Conservation (phyloP, 1,140 invertebrate genomes). For the Drosophila baimaii region DNA sequence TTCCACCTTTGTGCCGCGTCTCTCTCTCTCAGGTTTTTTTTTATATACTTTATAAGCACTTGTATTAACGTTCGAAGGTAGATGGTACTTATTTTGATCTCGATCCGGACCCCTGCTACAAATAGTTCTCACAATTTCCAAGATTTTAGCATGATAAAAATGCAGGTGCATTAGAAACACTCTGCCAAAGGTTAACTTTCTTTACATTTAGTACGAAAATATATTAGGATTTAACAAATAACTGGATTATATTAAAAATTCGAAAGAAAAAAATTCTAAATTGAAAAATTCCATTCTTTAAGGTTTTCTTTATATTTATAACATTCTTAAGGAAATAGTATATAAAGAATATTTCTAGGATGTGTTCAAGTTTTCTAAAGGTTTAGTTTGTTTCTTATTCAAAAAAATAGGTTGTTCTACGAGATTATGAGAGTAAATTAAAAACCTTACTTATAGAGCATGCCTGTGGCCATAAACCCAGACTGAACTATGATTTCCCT, state of each 20-base stretch:
- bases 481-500: slow-evolving; percentile 11
- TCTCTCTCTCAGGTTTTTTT: not conserved
- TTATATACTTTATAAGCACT: slow-evolving; percentile 9
- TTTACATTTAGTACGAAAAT: no score
- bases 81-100: slow-evolving; percentile 19
- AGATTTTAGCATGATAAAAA: not conserved
- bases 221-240: no score
- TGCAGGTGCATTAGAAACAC: not conserved
- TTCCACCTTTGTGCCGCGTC: slow-evolving; percentile 15
- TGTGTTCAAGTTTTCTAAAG: not conserved
- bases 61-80: slow-evolving; percentile 16
- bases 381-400: no score
- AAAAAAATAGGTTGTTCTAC: no score
- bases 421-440: no score
- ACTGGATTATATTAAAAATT: no score
- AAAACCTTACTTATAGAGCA: not conserved
- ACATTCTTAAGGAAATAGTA: not conserved
- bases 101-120: slow-evolving; percentile 4
- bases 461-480: slow-evolving; percentile 3
- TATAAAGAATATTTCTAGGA: not conserved
- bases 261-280: no score
- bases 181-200: no score
- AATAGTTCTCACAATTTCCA: slow-evolving; percentile 11
- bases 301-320: no score
- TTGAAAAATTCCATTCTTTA: no score